Conservation (phyloP, 2,797 vertebrate genomes). For the Nannoperca australis region DNA sequence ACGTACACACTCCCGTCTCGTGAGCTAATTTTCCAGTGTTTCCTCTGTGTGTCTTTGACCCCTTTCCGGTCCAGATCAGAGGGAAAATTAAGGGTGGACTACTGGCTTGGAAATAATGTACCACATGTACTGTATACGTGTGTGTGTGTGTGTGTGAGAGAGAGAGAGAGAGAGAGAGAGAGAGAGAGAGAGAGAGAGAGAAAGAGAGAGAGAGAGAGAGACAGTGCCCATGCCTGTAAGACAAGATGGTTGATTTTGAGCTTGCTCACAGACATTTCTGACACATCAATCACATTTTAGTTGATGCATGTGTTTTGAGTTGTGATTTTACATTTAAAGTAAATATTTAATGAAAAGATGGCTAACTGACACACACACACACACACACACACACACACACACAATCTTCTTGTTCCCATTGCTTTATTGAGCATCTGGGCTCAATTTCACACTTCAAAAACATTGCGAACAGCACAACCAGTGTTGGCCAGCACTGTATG, state of each 20-base stretch:
- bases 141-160: background rate
- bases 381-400: constrained; percentile 16
- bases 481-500: constrained; percentile 55
- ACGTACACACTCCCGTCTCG: constrained; percentile 41
- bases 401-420: constrained; percentile 73
- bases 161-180: no score
- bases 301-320: constrained; percentile 13
- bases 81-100: constrained; percentile 44
- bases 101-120: constrained; percentile 31
- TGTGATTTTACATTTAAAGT: constrained; percentile 27
- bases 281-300: background rate
- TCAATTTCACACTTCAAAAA: constrained; percentile 82
- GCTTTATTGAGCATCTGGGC: constrained; percentile 83
- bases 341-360: constrained; percentile 45
- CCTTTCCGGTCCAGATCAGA: constrained; percentile 44
- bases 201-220: no score
- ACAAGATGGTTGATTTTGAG: background rate
- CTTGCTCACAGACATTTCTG: constrained; percentile 1
- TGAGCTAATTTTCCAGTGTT: constrained; percentile 70
- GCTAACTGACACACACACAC: constrained; percentile 36
- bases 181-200: no score
- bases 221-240: no score
- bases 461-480: constrained; percentile 63
- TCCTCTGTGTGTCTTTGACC: constrained; percentile 45
- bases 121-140: background rate